Conservation (phyloP, 2,113 vertebrate genomes). For the Oryzias curvinotus region DNA sequence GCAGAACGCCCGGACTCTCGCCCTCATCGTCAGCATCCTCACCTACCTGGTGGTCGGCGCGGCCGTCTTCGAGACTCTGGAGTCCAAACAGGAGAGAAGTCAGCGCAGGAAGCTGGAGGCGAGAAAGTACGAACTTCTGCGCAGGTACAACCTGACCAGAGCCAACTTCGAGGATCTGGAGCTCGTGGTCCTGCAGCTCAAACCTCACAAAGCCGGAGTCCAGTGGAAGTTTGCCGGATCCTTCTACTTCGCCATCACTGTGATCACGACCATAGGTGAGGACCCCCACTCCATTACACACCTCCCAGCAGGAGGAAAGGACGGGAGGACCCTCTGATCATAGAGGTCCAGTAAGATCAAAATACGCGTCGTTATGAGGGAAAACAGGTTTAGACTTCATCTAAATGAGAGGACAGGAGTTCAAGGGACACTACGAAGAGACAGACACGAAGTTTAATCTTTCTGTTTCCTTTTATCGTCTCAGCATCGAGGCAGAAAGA, state of each 20-base stretch:
- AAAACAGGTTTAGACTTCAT: no score
- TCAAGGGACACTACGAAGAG: no score
- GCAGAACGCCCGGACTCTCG: constrained; percentile 93
- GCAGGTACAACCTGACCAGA: constrained; percentile 89
- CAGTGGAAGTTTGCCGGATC: constrained; percentile 97
- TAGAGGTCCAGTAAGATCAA: no score
- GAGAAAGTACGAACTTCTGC: constrained; percentile 82
- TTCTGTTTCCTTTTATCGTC: no score
- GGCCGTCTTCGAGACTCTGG: constrained; percentile 93
- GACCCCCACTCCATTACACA: not conserved
- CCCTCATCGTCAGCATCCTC: constrained; percentile 94
- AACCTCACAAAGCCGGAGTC: constrained; percentile 93
- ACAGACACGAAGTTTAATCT: no score
- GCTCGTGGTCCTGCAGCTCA: constrained; percentile 86
- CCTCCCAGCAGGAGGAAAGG: no score
- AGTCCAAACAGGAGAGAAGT: constrained; percentile 88
- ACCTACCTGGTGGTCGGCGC: constrained; percentile 96
- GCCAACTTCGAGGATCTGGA: constrained; percentile 89
- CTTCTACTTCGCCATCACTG: constrained; percentile 98
- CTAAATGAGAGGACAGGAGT: no score
- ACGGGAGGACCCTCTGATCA: no score
- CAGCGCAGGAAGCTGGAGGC: constrained; percentile 84
- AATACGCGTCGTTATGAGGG: no score
- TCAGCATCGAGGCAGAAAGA: no score
- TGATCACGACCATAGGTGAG: constrained; percentile 97